Conservation (phyloP, 1,140 invertebrate genomes). For the Zaprionus kolodkinae region DNA sequence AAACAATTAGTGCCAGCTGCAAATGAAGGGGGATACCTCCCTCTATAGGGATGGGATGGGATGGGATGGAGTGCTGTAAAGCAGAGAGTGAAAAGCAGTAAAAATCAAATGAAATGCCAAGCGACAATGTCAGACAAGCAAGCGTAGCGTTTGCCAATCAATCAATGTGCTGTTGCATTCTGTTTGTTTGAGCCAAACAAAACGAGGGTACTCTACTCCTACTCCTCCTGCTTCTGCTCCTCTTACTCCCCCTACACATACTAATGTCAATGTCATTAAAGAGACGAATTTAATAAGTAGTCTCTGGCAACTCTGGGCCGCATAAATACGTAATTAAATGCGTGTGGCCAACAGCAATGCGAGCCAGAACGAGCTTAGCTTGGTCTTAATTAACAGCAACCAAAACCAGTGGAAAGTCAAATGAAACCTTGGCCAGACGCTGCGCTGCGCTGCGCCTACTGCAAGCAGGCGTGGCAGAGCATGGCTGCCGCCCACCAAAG, state of each 20-base stretch:
- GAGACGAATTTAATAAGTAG: constrained; percentile 60
- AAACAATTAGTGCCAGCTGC: constrained; percentile 78
- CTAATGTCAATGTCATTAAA: constrained; percentile 82
- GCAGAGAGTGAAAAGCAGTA: constrained; percentile 35
- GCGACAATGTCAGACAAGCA: constrained; percentile 56
- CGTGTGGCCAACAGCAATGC: constrained; percentile 43
- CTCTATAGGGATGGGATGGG: too few relatives aligned
- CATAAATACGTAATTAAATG: constrained; percentile 79
- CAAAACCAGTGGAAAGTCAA: constrained; percentile 76
- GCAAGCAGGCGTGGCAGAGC: constrained; percentile 9
- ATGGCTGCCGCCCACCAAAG: too few relatives aligned
- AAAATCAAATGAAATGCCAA: constrained; percentile 67
- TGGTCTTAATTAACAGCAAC: constrained; percentile 77
- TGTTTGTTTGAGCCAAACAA: constrained; percentile 59
- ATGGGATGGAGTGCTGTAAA: constrained; percentile 34
- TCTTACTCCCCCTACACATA: constrained; percentile 52
- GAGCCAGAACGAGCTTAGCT: constrained; percentile 18
- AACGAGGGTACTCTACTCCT: not conserved
- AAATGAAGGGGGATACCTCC: constrained; percentile 49
- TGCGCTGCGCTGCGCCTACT: constrained; percentile 32
- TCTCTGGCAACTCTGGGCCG: constrained; percentile 33
- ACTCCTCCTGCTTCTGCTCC: too few relatives aligned
- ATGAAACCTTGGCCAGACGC: constrained; percentile 71
- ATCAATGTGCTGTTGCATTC: constrained; percentile 68
- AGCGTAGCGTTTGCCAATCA: constrained; percentile 54